These are phyloP conservation scores for Phymorhynchus buccinoides DNA, from an alignment of 1,140 invertebrate genomes.

Conservation along the genomic window DNA sequence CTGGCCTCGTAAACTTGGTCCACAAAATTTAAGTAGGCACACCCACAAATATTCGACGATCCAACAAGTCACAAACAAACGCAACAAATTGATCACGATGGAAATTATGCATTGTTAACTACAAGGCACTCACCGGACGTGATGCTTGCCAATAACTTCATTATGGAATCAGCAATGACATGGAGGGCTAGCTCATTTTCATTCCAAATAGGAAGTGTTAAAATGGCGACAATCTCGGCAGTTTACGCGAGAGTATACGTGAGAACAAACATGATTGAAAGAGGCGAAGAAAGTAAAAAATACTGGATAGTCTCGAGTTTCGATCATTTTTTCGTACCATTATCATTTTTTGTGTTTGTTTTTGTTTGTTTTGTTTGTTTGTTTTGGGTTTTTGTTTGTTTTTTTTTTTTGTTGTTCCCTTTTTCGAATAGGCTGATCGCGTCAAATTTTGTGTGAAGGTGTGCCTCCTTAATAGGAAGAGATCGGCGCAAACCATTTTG, in stretches of 20 bases:
- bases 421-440: too few species aligned
- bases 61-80: not conserved
- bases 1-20: not conserved
- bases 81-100: not conserved
- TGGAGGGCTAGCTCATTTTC: constrained; percentile 38
- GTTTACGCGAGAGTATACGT: constrained; percentile 25
- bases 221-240: constrained; percentile 53
- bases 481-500: too few species aligned
- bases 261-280: not conserved
- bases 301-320: not conserved
- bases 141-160: not conserved
- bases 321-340: not conserved
- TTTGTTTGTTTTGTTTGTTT: not conserved
- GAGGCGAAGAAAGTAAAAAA: not conserved
- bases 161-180: constrained; percentile 38
- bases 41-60: constrained; percentile 2
- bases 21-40: constrained; percentile 26
- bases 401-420: too few species aligned
- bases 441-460: too few species aligned
- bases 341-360: not conserved
- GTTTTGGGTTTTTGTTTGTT: too few species aligned
- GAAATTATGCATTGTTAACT: not conserved
- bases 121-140: constrained; percentile 20
- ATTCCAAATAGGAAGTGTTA: constrained; percentile 48
- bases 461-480: too few species aligned